phyloP scores from a whole-genome alignment of 2,797 vertebrate species.

The Euphonia xanthogaster region DNA sequence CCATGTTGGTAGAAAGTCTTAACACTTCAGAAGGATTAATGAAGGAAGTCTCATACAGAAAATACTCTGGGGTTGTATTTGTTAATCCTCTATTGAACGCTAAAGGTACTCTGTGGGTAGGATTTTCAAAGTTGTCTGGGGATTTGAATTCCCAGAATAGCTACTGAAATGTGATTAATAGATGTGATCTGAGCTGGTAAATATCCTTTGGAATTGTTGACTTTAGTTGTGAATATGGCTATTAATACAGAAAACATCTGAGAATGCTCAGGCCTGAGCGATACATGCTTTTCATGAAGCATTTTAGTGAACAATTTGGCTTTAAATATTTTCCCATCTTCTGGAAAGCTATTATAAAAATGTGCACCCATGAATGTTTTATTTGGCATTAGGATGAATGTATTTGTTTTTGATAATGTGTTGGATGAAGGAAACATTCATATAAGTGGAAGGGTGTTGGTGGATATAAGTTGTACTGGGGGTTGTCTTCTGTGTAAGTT shows the following conservation, averaged over 20 bases:
- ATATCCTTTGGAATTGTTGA: background rate
- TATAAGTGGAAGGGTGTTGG: background rate
- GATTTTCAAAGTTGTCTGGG: background rate
- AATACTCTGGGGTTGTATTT: background rate
- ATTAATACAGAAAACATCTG: background rate
- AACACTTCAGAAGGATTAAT: background rate
- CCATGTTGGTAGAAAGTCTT: background rate
- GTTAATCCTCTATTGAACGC: background rate
- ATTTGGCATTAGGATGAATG: slow-evolving; percentile 9
- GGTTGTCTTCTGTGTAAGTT: background rate
- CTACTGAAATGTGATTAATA: slow-evolving; percentile 16
- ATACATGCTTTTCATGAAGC: background rate
- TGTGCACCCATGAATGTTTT: background rate
- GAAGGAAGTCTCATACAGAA: background rate
- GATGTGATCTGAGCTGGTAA: slow-evolving; percentile 9
- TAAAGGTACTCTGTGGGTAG: background rate
- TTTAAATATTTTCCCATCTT: slow-evolving; percentile 10
- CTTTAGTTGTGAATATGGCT: background rate
- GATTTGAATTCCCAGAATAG: slow-evolving; percentile 6
- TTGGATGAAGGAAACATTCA: background rate
- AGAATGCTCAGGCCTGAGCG: background rate
- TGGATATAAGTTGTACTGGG: background rate
- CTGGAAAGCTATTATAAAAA: slow-evolving; percentile 8
- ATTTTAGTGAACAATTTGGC: background rate
- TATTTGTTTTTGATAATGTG: slow-evolving; percentile 9